phyloP scores from a whole-genome alignment of 2,888 invertebrate species.

The Andricus quercusramuli region DNA sequence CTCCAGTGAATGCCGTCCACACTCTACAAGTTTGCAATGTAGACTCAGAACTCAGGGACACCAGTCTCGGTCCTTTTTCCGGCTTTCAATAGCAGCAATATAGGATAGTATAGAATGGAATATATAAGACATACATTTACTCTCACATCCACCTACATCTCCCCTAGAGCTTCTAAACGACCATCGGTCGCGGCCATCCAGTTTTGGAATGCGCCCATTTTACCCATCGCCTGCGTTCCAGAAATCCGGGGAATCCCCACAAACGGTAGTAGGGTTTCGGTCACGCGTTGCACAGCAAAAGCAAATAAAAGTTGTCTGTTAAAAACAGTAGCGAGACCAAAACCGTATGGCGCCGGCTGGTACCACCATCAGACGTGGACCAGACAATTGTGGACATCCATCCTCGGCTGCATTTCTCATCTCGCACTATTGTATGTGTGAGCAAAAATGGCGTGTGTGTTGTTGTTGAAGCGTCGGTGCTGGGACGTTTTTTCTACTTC shows the following conservation, averaged over 20 bases:
- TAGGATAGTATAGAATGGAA: neutral
- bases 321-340: slow-evolving; percentile 4
- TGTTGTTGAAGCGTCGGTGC: neutral
- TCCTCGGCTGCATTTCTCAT: slow-evolving; percentile 47
- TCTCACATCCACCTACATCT: neutral
- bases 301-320: slow-evolving; percentile 12
- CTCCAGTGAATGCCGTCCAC: neutral
- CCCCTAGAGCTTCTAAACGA: neutral
- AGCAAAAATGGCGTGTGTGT: slow-evolving; percentile 13
- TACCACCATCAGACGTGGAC: slow-evolving; percentile 50
- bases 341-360: slow-evolving; percentile 46
- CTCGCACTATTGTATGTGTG: neutral
- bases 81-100: slow-evolving; percentile 15
- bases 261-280: slow-evolving; percentile 1
- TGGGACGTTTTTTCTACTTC: neutral
- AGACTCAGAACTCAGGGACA: slow-evolving; percentile 6
- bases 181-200: slow-evolving; percentile 44
- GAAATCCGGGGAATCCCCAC: slow-evolving; percentile 48
- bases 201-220: slow-evolving; percentile 59
- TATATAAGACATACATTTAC: slow-evolving; percentile 3
- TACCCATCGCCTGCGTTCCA: slow-evolving; percentile 44
- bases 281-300: neutral
- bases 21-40: neutral
- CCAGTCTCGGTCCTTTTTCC: neutral
- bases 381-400: slow-evolving; percentile 60